A percentile compares a stretch with the other conserved stretches of the same genome.
Conservation (phyloP, 2,888 invertebrate species). For the Molorchus minor region DNA sequence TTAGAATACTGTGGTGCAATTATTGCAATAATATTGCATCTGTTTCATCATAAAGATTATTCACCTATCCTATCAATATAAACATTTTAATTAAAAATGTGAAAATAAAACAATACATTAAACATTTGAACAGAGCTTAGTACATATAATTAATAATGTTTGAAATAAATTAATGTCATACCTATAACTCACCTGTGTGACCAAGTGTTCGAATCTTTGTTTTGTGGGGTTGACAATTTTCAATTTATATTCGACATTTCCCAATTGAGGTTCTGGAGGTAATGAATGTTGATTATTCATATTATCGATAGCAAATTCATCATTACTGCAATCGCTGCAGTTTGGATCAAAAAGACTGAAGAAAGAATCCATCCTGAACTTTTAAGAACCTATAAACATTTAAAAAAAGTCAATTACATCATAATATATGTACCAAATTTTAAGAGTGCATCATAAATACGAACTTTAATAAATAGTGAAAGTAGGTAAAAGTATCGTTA, state of each 20-base stretch:
- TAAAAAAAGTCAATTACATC: constrained; percentile 15
- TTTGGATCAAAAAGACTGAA: constrained; percentile 81
- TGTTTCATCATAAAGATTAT: too few species aligned
- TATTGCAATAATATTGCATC: too few species aligned
- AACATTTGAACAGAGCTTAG: too few species aligned
- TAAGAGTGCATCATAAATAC: constrained; percentile 39
- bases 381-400: neutral
- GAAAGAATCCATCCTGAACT: constrained; percentile 78
- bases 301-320: constrained; percentile 62
- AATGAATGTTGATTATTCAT: constrained; percentile 69
- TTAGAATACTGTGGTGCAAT: too few species aligned
- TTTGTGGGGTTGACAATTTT: constrained; percentile 92
- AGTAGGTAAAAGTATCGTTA: constrained; percentile 31
- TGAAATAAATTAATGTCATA: too few species aligned
- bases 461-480: constrained; percentile 47
- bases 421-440: constrained; percentile 18
- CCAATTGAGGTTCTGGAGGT: constrained; percentile 92
- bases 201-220: constrained; percentile 92
- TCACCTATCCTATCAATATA: too few species aligned
- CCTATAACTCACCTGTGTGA: constrained; percentile 87
- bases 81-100: too few species aligned
- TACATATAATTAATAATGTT: too few species aligned
- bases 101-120: too few species aligned
- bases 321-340: constrained; percentile 65
- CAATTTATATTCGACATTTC: constrained; percentile 96